Evolutionary conservation across 2,797 vertebrate species (phyloP), one percentile per base, ranked within the genome.

Genomic region (Diplodus puntazzo): DNA sequence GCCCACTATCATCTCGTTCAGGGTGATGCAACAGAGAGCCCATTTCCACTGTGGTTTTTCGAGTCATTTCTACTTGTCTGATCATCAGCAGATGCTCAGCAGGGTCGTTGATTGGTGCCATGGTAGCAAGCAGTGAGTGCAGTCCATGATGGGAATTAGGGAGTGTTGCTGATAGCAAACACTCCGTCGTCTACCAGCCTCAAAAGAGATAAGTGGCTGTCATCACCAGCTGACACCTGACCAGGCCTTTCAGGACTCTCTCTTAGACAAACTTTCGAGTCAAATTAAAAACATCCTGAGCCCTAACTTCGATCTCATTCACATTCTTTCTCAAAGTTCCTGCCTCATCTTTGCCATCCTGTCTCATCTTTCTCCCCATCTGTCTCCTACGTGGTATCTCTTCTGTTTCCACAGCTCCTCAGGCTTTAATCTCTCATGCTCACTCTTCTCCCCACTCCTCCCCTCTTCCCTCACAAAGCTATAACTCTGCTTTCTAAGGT

Each of bases 151-250:
- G 61, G 52, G 70, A 75, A 76, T 80, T 58, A 46, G 55, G 60
- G 53, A 78, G 64, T 1, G 30, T 20, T 3, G 21, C 70, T 59
- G 65, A 69, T 66, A 20, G 73, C 42, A 64, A 77, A 79, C 45
- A 48, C 46, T 45, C 18, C 20, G 69, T 58, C 4, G 39, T 68
- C 45, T 69, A 2, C 74, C 14, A 7, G 66, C 50, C 48, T 25
- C 61, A 7, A n/a, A n/a, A 53, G 60, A 75, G 75, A 81, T 74
- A 84, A 81, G 79, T 77, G 77, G 73, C 62, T 83, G 80, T 79
- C 77, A 62, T 62, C 61, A 39, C 21, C 85, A 76, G 76, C 81
- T 79, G 84, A 81, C 86, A 85, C 78, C 81, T 88, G 84, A 81
- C 68, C 54, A 25, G 34, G 62, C 27, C 30, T 54, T 74, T 79